Conservation (phyloP, 2,888 invertebrate species). For the Pyrgus malvae region DNA sequence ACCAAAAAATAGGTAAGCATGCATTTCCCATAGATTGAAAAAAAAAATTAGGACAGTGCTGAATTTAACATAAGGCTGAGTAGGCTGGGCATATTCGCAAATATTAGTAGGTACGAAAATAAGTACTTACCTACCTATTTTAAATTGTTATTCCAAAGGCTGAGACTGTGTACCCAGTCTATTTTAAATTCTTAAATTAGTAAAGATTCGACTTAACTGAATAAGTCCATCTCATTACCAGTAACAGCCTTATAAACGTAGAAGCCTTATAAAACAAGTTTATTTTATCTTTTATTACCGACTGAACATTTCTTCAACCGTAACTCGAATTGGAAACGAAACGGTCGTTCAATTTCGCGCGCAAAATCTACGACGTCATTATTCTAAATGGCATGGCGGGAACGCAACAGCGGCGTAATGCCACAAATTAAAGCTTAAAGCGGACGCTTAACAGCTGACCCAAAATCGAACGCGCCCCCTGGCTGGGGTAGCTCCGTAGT, state of each 20-base stretch:
- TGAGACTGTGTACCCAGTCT: too few relatives aligned
- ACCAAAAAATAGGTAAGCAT: too few relatives aligned
- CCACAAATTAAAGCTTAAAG: slow-evolving; percentile 82
- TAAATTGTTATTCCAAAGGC: too few relatives aligned
- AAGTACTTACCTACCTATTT: too few relatives aligned
- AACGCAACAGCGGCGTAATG: slow-evolving; percentile 66
- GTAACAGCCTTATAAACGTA: slow-evolving; percentile 3
- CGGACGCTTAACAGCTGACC: slow-evolving; percentile 81
- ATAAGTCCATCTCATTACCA: slow-evolving; percentile 11
- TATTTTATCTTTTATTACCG: slow-evolving; percentile 22
- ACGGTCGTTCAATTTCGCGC: slow-evolving; percentile 56
- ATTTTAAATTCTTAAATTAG: not conserved
- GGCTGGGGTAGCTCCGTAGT: slow-evolving; percentile 45
- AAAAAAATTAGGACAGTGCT: too few relatives aligned
- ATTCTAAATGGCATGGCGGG: slow-evolving; percentile 64
- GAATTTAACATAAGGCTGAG: too few relatives aligned
- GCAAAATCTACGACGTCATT: slow-evolving; percentile 68
- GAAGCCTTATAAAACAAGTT: slow-evolving; percentile 6
- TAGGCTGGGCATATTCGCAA: too few relatives aligned
- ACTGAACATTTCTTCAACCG: slow-evolving; percentile 26
- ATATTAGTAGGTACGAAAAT: too few relatives aligned
- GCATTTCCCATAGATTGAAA: too few relatives aligned
- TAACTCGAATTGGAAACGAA: slow-evolving; percentile 56
- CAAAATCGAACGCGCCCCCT: slow-evolving; percentile 73
- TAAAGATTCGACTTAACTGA: not conserved